Base-by-base conservation (phyloP, 2,113 vertebrate genomes). In the Colius striatus region DNA sequence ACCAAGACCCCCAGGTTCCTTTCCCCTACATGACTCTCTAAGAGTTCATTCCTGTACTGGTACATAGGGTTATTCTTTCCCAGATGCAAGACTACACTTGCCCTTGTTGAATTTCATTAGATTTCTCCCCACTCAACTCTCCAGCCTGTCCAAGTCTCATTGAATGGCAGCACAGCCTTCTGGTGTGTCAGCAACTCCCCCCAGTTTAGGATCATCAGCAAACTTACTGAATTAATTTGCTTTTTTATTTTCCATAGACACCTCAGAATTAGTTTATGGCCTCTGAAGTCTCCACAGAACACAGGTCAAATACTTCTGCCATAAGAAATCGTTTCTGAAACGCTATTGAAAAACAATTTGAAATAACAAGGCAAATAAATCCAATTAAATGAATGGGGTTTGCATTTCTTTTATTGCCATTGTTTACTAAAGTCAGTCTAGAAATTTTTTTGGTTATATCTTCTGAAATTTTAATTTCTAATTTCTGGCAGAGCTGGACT, bases 361-460 rank as follows among this genome's bases (percentile, higher is more conserved):
- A 72, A 87, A 70, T 13, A n/a, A 3, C 6, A 55, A 75, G 45
- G 47, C 7, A 84, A 65, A 61, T 23, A 50, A 62, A 71, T 2
- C 5, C 2, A 74, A 60, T 34, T 10, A 22, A 68, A 51, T 74
- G 3, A 65, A 13, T 12, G 38, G 1, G 0, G 0, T 13, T 78
- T 92, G 4, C 3, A 26, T 53, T 76, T 65, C 9, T 68, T 80
- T 47, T 65, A 23, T 73, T 53, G 17, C 8, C 41, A 29, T 8
- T 38, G 1, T 48, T 61, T 48, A 17, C 11, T 65, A 22, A 80
- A 65, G 7, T 79, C 26, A 43, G 4, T 47, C 7, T 15, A 9
- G 27, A 45, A 0, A 2, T 2, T 48, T 36, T 50, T 53, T 57
- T 34, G n/a, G 2, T 8, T 77, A 13, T 16, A 38, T 6, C 6